Evolutionary conservation across 2,888 invertebrate species (phyloP).

Genomic region (Eupithecia vulgata): DNA sequence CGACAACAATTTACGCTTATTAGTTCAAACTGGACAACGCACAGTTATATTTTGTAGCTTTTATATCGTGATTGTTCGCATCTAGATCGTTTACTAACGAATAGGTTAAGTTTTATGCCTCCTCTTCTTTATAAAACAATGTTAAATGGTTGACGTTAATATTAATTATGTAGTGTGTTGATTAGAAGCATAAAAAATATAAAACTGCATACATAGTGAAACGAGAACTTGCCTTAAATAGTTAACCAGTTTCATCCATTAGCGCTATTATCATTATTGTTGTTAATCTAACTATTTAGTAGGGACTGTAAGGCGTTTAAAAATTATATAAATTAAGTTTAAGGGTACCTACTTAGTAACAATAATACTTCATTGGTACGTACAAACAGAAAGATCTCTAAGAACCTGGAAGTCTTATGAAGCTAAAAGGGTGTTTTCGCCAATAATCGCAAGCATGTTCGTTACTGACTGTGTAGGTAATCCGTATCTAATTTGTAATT

Average conservation of each 20-base stretch:
- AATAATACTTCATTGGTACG: too few relatives aligned
- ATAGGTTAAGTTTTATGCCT: background rate
- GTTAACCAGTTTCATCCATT: background rate
- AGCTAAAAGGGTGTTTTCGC: too few relatives aligned
- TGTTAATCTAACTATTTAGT: background rate
- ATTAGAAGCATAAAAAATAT: background rate
- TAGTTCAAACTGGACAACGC: conserved; percentile 22
- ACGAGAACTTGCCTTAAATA: background rate
- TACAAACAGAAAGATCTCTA: too few relatives aligned
- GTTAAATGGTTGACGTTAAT: background rate
- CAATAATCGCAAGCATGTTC: too few relatives aligned
- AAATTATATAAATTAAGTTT: background rate
- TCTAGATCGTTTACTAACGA: conserved; percentile 9
- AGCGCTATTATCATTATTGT: background rate
- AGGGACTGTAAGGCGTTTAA: background rate
- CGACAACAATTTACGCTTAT: conserved; percentile 26
- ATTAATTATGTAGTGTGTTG: background rate
- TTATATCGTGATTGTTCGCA: conserved; percentile 17
- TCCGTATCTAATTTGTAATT: background rate
- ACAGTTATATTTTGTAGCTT: conserved; percentile 28
- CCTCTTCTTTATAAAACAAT: background rate
- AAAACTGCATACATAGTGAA: background rate
- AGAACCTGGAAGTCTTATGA: too few relatives aligned
- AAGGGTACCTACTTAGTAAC: too few relatives aligned
- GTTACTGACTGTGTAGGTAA: too few relatives aligned